A percentile compares a stretch with the other conserved stretches of the same genome.
Evolutionary conservation across 2,113 vertebrate species (phyloP).

Genomic region (Rhabdomys dilectus): DNA sequence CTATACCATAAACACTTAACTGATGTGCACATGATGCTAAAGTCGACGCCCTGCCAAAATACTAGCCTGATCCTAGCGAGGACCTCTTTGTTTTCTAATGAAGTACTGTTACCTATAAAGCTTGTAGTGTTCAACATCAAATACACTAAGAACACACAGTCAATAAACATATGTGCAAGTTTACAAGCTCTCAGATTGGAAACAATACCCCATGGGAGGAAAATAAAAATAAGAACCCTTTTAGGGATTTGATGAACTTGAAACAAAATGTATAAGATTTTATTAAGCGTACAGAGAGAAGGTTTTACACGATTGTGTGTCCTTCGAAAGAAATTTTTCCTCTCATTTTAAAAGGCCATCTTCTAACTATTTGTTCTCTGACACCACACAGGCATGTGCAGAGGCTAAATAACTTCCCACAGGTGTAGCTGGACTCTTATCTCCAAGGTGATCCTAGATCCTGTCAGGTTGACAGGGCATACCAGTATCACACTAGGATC

Average conservation of each 20-base stretch:
- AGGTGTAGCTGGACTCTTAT: neutral
- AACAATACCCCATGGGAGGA: neutral
- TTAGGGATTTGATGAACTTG: constrained; percentile 14
- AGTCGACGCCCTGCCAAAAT: neutral
- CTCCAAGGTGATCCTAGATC: neutral
- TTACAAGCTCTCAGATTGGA: constrained; percentile 11
- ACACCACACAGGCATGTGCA: neutral
- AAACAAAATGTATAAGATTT: neutral
- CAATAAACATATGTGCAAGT: neutral
- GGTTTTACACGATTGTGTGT: neutral
- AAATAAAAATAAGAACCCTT: neutral
- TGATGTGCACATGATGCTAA: neutral
- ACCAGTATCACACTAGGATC: neutral
- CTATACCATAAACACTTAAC: neutral
- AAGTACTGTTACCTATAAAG: neutral
- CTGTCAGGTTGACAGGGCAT: neutral
- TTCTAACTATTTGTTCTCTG: neutral
- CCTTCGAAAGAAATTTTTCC: neutral
- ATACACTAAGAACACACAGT: neutral
- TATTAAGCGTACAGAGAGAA: neutral
- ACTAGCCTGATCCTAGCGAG: neutral
- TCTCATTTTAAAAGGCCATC: neutral
- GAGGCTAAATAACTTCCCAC: neutral
- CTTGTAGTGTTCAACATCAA: neutral
- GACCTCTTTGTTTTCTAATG: neutral